These are phyloP conservation scores for Poecilia wingei DNA, from an alignment of 2,797 vertebrate species.

Conservation along the genomic window DNA sequence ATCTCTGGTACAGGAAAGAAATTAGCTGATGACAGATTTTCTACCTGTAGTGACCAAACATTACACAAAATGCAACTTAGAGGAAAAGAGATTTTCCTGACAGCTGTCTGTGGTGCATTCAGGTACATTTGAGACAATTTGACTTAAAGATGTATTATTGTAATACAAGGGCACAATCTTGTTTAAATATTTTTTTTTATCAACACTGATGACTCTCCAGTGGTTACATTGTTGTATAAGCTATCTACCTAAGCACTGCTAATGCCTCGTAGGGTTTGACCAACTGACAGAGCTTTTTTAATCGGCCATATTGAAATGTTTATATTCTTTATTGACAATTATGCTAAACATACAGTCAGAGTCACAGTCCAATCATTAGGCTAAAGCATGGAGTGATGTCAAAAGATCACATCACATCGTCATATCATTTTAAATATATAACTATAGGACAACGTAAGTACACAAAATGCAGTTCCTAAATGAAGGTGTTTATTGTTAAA, in stretches of 20 bases:
- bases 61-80: neutral
- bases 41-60: neutral
- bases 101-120: neutral
- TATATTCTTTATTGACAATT: neutral
- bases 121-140: neutral
- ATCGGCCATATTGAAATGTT: neutral
- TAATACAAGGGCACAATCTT: neutral
- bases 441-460: too few relatives aligned
- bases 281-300: neutral
- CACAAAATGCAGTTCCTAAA: too few relatives aligned
- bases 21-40: neutral
- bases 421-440: too few relatives aligned
- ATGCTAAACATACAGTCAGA: neutral
- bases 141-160: neutral
- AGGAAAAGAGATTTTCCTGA: neutral
- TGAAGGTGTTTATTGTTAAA: too few relatives aligned
- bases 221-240: neutral
- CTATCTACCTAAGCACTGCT: neutral
- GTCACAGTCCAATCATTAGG: neutral
- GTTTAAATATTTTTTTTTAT: neutral
- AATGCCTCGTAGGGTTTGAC: neutral
- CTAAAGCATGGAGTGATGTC: neutral
- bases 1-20: neutral
- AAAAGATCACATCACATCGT: too few relatives aligned
- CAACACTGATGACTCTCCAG: neutral